These are phyloP conservation scores for Micrasema longulum DNA, from an alignment of 1,140 invertebrate species.

Conservation along the genomic window DNA sequence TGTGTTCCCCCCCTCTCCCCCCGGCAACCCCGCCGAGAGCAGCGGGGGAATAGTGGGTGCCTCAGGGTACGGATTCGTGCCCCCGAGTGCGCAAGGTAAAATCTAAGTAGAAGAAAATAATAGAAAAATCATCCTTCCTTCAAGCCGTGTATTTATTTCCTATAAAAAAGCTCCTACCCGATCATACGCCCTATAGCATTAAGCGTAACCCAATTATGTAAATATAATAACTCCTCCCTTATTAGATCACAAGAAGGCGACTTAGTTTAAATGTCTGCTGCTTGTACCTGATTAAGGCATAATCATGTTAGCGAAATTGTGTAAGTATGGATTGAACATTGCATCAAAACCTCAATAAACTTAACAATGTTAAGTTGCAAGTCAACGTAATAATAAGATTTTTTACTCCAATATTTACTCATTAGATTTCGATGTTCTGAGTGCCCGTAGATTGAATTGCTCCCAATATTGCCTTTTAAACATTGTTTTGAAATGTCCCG, in stretches of 20 bases:
- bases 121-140: slow-evolving; percentile 31
- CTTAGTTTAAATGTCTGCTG: slow-evolving; percentile 6
- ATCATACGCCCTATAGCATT: slow-evolving; percentile 4
- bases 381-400: background rate
- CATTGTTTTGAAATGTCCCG: background rate
- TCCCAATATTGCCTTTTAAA: background rate
- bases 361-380: background rate
- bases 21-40: slow-evolving; percentile 71
- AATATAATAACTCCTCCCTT: slow-evolving; percentile 21
- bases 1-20: slow-evolving; percentile 76
- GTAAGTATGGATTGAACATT: slow-evolving; percentile 11
- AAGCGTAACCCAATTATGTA: slow-evolving; percentile 17
- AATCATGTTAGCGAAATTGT: slow-evolving; percentile 18
- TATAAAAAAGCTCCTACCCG: slow-evolving; percentile 27
- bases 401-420: background rate
- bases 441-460: background rate
- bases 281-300: slow-evolving; percentile 29
- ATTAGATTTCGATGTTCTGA: background rate
- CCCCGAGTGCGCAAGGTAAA: slow-evolving; percentile 72
- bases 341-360: slow-evolving; percentile 4
- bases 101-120: slow-evolving; percentile 28
- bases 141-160: slow-evolving; percentile 45
- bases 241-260: slow-evolving; percentile 26
- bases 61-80: slow-evolving; percentile 81
- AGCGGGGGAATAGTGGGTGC: slow-evolving; percentile 79